A percentile compares a stretch with the other conserved stretches of the same genome.
phyloP scores from a whole-genome alignment of 2,888 invertebrate species.

The Rugalucina vietnamica region DNA sequence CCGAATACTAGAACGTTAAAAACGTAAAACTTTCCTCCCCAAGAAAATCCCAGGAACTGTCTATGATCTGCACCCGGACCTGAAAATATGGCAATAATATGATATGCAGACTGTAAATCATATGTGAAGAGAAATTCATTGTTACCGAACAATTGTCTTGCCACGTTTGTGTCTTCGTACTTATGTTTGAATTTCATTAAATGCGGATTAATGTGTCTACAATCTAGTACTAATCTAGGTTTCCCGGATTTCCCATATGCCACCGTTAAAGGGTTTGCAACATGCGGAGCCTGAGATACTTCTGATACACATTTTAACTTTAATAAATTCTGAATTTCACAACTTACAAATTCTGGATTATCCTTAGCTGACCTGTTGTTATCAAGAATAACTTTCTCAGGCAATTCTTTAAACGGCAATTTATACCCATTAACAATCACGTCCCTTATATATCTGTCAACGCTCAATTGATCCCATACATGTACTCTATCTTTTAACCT shows the following conservation, averaged over 20 bases:
- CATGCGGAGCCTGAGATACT: neutral
- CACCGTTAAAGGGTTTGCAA: conserved; percentile 24
- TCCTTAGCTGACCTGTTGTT: conserved; percentile 45
- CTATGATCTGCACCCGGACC: conserved; percentile 7
- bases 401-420: conserved; percentile 25
- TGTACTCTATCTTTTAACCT: too few species aligned
- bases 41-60: conserved; percentile 21
- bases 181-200: conserved; percentile 4
- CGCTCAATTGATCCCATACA: too few species aligned
- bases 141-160: conserved; percentile 20
- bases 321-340: conserved; percentile 35
- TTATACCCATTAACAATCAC: conserved; percentile 36
- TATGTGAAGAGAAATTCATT: conserved; percentile 40
- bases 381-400: neutral
- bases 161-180: conserved; percentile 4
- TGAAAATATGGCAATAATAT: conserved; percentile 24
- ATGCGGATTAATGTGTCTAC: conserved; percentile 44
- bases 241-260: conserved; percentile 15
- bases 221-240: conserved; percentile 36
- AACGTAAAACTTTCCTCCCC: conserved; percentile 34
- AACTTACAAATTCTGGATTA: conserved; percentile 17
- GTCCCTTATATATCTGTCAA: too few species aligned
- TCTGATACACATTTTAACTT: conserved; percentile 30
- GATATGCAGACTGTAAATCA: conserved; percentile 34
- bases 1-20: conserved; percentile 58